Conservation (phyloP, 2,113 vertebrate genomes). For the Sterna hirundo region DNA sequence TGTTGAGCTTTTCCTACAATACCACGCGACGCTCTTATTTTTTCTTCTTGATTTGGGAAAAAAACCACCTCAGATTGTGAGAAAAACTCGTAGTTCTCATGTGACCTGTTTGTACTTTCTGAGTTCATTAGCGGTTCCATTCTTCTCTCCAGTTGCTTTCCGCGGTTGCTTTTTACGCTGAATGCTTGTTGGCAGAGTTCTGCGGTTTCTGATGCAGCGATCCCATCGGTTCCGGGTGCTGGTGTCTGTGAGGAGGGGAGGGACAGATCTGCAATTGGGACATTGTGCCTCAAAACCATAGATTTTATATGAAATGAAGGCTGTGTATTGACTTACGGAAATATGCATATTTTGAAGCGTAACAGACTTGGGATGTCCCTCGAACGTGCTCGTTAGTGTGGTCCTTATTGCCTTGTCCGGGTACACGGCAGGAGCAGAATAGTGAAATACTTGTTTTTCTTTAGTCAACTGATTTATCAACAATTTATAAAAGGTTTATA, state of each 20-base stretch:
- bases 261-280: background rate
- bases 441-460: background rate
- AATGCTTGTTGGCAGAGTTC: no score
- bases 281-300: background rate
- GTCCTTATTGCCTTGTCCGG: background rate
- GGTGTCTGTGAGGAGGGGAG: background rate
- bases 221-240: rapidly evolving
- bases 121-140: background rate
- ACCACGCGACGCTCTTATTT: background rate
- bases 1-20: background rate
- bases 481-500: background rate
- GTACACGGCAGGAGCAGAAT: background rate
- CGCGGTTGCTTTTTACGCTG: background rate
- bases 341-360: rapidly evolving
- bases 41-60: background rate
- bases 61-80: background rate
- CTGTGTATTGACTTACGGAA: background rate
- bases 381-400: rapidly evolving
- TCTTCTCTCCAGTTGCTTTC: background rate
- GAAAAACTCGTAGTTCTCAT: background rate
- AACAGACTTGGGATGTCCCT: background rate
- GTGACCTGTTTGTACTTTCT: background rate
- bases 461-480: background rate
- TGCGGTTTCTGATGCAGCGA: no score
- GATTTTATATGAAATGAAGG: background rate